phyloP scores from a whole-genome alignment of 2,888 invertebrate species.

The Adelphocoris suturalis region DNA sequence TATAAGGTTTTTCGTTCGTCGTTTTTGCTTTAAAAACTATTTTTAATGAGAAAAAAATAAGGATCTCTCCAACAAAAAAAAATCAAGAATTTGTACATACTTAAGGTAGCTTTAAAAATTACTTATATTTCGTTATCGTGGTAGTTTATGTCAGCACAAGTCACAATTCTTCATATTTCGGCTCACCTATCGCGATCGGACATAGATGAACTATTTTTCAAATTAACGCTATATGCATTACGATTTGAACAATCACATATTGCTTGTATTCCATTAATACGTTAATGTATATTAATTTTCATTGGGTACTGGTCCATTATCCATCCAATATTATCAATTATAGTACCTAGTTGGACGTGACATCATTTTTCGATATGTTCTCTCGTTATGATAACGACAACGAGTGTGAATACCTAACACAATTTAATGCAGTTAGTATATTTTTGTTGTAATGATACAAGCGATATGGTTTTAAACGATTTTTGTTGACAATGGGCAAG shows the following conservation, averaged over 20 bases:
- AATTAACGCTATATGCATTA: too few relatives aligned
- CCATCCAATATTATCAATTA: too few relatives aligned
- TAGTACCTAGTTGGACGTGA: too few relatives aligned
- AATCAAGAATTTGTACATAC: neutral
- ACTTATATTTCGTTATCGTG: neutral
- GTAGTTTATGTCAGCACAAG: slow-evolving; percentile 23
- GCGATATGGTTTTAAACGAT: slow-evolving; percentile 31
- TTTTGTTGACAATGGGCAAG: neutral
- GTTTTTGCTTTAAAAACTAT: neutral
- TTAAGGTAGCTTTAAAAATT: neutral
- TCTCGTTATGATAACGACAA: neutral
- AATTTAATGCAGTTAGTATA: neutral
- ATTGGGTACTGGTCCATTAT: too few relatives aligned
- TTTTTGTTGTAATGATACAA: slow-evolving; percentile 10
- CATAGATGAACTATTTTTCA: too few relatives aligned
- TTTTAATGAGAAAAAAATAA: neutral
- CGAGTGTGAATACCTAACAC: too few relatives aligned
- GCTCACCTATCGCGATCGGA: too few relatives aligned
- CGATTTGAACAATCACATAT: neutral
- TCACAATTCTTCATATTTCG: neutral
- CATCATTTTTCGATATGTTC: neutral
- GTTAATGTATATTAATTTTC: neutral
- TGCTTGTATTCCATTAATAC: slow-evolving; percentile 6
- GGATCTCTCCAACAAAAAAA: neutral
- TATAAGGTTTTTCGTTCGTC: neutral